Evolutionary conservation across 2,113 vertebrate genomes (phyloP), one percentile per base, ranked within the genome.

Genomic region (Toxotes chatareus): DNA sequence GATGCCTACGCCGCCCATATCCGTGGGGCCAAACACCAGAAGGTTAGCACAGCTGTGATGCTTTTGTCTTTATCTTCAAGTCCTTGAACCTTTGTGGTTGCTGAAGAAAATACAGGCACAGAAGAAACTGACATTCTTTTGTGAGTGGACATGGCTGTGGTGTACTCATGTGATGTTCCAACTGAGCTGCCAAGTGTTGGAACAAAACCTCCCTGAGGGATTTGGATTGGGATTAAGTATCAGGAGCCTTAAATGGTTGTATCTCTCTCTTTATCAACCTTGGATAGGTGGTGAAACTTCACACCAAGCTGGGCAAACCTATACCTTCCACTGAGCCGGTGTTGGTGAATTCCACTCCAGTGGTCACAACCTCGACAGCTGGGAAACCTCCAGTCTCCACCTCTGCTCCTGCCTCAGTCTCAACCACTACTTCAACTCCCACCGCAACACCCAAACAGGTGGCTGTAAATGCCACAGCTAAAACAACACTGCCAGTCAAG

Each of bases 291-390:
- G 92, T 96, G 85, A 97, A 96, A 91, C 91, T 97, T 80, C 95
- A 97, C 89, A 94, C 95, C 66, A 96, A 95, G 86, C 86, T 97
- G 42, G 96, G 96, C 19, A 97, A 96, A 76, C 96, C 96, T 49
- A 96, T 97, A 17, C 96, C 96, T 8, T 92, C 95, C 16, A 88
- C 91, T 1, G 95, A 97, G 78, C 96, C 96, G 0, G 89, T 93
- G 17, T 67, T 96, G 14, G 93, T 94, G 55, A 96, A 91, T 89
- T 87, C 94, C 16, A 55, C 93, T 66, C 80, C 93, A 12, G 89
- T 86, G 62, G 31, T 93, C n/a, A 90, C 92, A 6, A 94, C 92
- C 8, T 85, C 88, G 0, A 91, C 91, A 17, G 85, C 94, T 14
- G 88, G 93, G 69, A 94, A 94, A 78, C 75, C 83, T 32, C 21